Percentiles rank a stretch among this genome's conserved stretches.
Conservation (phyloP, 2,888 invertebrate genomes). For the Cephus pygmeus region DNA sequence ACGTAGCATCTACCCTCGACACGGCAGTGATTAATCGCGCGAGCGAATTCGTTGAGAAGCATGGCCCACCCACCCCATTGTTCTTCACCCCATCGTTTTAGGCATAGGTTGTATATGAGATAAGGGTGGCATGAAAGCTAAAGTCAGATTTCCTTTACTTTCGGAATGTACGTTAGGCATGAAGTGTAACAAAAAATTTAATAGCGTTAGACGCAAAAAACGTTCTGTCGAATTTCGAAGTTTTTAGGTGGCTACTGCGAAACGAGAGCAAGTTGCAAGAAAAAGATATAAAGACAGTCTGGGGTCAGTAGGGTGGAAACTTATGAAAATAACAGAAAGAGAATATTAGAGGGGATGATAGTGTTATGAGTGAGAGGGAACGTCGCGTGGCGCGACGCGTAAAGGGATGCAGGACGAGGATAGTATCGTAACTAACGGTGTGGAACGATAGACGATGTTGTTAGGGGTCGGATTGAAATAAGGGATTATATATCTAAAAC, state of each 20-base stretch:
- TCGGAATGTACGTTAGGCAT: neutral
- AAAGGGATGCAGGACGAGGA: constrained; percentile 16
- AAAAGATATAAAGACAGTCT: neutral
- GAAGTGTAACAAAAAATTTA: neutral
- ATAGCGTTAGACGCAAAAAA: neutral
- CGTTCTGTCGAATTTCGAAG: neutral
- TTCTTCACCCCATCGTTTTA: neutral
- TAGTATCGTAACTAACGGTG: constrained; percentile 27
- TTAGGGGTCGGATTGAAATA: constrained; percentile 30
- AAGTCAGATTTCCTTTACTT: neutral
- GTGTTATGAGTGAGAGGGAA: neutral
- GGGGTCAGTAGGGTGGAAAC: neutral
- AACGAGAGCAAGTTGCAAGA: neutral
- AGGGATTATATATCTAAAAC: constrained; percentile 20
- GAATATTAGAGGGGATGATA: neutral
- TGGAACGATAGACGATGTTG: constrained; percentile 33
- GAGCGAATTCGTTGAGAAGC: neutral
- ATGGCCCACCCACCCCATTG: neutral
- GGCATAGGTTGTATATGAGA: neutral
- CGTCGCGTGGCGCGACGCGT: neutral
- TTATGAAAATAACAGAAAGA: constrained; percentile 1
- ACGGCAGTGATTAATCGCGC: neutral
- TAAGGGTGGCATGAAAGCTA: neutral
- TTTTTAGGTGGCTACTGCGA: neutral
- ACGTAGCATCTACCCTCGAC: constrained; percentile 3